Conservation (phyloP, 2,888 invertebrate genomes). For the Ferdinandea cuprea region DNA sequence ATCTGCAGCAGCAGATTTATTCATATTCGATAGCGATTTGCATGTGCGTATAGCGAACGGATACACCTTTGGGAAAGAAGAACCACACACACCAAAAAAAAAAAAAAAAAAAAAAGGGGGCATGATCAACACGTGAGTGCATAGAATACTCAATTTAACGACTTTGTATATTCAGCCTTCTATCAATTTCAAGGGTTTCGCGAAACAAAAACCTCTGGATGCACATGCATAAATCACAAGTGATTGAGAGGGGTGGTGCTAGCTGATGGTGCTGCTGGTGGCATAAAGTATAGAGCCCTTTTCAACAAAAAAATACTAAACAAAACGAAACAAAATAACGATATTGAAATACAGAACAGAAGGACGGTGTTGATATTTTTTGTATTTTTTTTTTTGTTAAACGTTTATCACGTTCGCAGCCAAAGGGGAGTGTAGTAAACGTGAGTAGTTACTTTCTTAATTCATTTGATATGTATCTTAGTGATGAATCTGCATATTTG, state of each 20-base stretch:
- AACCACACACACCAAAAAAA: too few relatives aligned
- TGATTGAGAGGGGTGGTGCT: slow-evolving; percentile 59
- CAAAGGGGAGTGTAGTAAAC: slow-evolving; percentile 58
- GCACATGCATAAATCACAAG: slow-evolving; percentile 70
- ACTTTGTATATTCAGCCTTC: slow-evolving; percentile 58
- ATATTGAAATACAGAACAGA: slow-evolving; percentile 7
- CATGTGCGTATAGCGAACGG: slow-evolving; percentile 44
- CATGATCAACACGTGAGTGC: slow-evolving; percentile 72
- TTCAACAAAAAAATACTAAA: neutral
- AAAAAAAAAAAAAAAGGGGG: too few relatives aligned
- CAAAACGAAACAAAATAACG: slow-evolving; percentile 3
- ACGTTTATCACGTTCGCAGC: slow-evolving; percentile 57
- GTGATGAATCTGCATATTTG: slow-evolving; percentile 70
- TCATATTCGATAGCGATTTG: slow-evolving; percentile 65
- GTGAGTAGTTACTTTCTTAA: slow-evolving; percentile 45
- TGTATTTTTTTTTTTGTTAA: slow-evolving; percentile 47
- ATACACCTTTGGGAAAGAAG: slow-evolving; percentile 55
- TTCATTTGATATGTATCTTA: slow-evolving; percentile 71
- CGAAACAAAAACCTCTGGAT: slow-evolving; percentile 46
- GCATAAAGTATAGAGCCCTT: slow-evolving; percentile 43
- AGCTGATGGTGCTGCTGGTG: too few relatives aligned
- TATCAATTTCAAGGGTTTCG: slow-evolving; percentile 70
- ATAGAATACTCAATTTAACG: slow-evolving; percentile 66
- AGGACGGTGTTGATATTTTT: slow-evolving; percentile 27
- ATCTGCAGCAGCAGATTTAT: slow-evolving; percentile 39